phyloP scores from a whole-genome alignment of 2,888 invertebrate species.

The Iselma pallidipennis region DNA sequence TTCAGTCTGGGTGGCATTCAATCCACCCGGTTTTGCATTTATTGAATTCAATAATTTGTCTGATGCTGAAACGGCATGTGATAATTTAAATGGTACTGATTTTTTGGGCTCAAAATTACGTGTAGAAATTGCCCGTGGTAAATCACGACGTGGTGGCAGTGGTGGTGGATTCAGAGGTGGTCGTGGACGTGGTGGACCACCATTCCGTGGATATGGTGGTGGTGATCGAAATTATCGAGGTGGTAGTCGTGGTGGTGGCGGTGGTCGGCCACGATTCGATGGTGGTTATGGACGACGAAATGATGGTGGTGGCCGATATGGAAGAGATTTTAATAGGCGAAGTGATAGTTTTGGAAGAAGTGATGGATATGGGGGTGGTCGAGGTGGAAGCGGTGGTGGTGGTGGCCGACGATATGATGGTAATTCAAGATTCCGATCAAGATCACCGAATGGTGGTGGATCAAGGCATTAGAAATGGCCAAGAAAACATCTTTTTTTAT shows the following conservation, averaged over 20 bases:
- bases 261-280: slow-evolving; percentile 19
- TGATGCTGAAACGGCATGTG: slow-evolving; percentile 89
- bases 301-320: slow-evolving; percentile 32
- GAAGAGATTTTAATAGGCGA: slow-evolving; percentile 40
- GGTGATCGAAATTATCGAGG: slow-evolving; percentile 46
- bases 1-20: slow-evolving; percentile 92
- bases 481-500: no score
- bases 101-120: slow-evolving; percentile 84
- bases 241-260: slow-evolving; percentile 33
- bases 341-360: slow-evolving; percentile 38
- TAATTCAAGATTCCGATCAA: slow-evolving; percentile 41
- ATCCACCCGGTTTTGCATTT: slow-evolving; percentile 93
- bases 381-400: slow-evolving; percentile 38
- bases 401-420: slow-evolving; percentile 41
- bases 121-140: slow-evolving; percentile 85
- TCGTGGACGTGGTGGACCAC: slow-evolving; percentile 54
- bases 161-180: slow-evolving; percentile 64
- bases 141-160: slow-evolving; percentile 68
- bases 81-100: slow-evolving; percentile 85
- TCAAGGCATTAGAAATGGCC: slow-evolving; percentile 31
- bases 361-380: slow-evolving; percentile 41
- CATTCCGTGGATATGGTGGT: slow-evolving; percentile 46
- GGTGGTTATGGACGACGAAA: slow-evolving; percentile 8
- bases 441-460: slow-evolving; percentile 39
- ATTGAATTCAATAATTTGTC: slow-evolving; percentile 88